These are phyloP conservation scores for Glareola pratincola DNA, from an alignment of 2,113 vertebrate species.

Conservation along the genomic window DNA sequence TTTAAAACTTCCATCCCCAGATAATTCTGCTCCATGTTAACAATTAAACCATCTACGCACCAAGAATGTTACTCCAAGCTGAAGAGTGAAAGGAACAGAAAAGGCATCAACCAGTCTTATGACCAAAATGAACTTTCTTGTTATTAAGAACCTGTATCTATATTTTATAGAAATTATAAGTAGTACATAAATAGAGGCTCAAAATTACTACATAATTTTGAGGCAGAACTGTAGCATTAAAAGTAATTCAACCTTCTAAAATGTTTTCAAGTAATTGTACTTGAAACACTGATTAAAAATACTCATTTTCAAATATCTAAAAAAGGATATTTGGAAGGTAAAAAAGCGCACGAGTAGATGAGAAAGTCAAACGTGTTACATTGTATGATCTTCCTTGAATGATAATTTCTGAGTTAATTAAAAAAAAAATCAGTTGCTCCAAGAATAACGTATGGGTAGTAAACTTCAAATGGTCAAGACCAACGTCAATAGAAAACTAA, in stretches of 20 bases:
- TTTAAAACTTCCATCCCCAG: neutral
- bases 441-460: neutral
- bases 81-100: neutral
- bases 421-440: neutral
- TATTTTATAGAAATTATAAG: neutral
- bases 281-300: neutral
- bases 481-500: neutral
- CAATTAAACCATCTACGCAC: neutral
- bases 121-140: neutral
- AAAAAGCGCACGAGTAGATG: neutral
- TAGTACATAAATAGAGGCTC: neutral
- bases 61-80: neutral
- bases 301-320: neutral
- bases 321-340: neutral
- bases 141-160: neutral
- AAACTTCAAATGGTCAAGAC: neutral
- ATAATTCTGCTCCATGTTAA: neutral
- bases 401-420: neutral
- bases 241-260: neutral
- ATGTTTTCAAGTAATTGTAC: neutral
- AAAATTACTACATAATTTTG: neutral
- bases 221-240: neutral
- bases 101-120: neutral
- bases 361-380: neutral
- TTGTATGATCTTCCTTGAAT: neutral